A percentile compares a stretch with the other conserved stretches of the same genome.
phyloP scores from a whole-genome alignment of 2,888 invertebrate species.

The Lepidocyrtoides sp. region DNA sequence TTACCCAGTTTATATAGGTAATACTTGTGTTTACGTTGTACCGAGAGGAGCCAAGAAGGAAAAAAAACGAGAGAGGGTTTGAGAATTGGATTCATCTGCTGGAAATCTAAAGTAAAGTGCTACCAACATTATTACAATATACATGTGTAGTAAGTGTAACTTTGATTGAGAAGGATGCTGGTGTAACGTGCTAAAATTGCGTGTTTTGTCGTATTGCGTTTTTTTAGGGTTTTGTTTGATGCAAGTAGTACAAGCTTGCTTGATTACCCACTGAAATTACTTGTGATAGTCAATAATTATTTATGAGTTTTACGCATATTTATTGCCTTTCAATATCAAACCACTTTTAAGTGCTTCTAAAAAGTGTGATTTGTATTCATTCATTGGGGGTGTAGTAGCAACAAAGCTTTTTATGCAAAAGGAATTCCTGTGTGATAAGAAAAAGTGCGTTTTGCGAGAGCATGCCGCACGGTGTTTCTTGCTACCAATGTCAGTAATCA shows the following conservation, averaged over 20 bases:
- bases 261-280: not conserved
- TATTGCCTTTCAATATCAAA: slow-evolving; percentile 20
- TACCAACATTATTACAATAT: not conserved
- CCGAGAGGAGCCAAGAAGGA: slow-evolving; percentile 20
- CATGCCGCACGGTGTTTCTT: not conserved
- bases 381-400: not conserved
- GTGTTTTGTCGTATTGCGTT: slow-evolving; percentile 21
- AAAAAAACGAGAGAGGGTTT: slow-evolving; percentile 11
- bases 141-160: not conserved
- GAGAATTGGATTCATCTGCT: slow-evolving; percentile 17
- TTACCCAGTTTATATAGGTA: slow-evolving; percentile 61
- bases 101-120: slow-evolving; percentile 29
- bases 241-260: not conserved
- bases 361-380: slow-evolving; percentile 12
- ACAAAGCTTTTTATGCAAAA: not conserved
- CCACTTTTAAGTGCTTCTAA: not conserved
- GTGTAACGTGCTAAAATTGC: slow-evolving; percentile 43
- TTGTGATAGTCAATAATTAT: slow-evolving; percentile 8
- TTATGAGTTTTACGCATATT: slow-evolving; percentile 20
- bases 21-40: slow-evolving; percentile 52
- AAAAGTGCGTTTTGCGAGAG: not conserved
- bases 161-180: not conserved
- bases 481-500: too few species aligned
- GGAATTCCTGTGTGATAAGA: not conserved
- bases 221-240: not conserved